Evolutionary conservation across 2,888 invertebrate species (phyloP), one percentile per base, ranked within the genome.

Genomic region (Rotaria magnacalcarata): DNA sequence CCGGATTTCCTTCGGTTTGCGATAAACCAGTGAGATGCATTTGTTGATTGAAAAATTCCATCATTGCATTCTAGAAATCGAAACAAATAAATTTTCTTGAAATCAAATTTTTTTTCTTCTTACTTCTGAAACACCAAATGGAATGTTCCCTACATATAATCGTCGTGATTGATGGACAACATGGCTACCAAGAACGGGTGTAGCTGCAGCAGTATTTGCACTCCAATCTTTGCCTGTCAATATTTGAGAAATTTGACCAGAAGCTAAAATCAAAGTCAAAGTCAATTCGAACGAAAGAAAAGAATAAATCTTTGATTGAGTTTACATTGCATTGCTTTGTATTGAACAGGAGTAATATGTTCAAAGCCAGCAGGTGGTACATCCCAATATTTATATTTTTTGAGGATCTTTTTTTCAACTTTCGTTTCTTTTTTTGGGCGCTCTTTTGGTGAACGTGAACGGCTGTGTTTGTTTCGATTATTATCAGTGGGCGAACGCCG

Each of bases 1-100:
- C 96, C n/a, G 98, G 97, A 92, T 96, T 97, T 85, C 98, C 98
- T 86, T 96, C 96, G 2, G 97, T 97, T 92, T 98, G 97, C 16
- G 97, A 96, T 89, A 98, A 92, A 27, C 97, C 97, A 87, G 97
- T 96, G 34, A 97, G 93, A 92, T 97, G 96, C 98, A 98, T 98
- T 92, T 98, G 96, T 90, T 96, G 95, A 91, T 97, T 97, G 93
- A 97, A 97, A 92, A 97, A 97, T 90, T 96, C 96, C 96, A 97
- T 97, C 94, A 97, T 97, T 91, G 96, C 96, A 90, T 96, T 56
- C 80, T 80, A 47, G 5, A 80, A 43, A 47, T 47, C 0, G 8
- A 80, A 47, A 11, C 4, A 47, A 80, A 54, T 50, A 50, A 21
- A 21, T 0, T 54, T 54, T 54, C 5, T 54, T 54, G 19, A 54